These are phyloP conservation scores for Ceuthmochares aereus DNA, from an alignment of 2,113 vertebrate genomes.

Conservation along the genomic window DNA sequence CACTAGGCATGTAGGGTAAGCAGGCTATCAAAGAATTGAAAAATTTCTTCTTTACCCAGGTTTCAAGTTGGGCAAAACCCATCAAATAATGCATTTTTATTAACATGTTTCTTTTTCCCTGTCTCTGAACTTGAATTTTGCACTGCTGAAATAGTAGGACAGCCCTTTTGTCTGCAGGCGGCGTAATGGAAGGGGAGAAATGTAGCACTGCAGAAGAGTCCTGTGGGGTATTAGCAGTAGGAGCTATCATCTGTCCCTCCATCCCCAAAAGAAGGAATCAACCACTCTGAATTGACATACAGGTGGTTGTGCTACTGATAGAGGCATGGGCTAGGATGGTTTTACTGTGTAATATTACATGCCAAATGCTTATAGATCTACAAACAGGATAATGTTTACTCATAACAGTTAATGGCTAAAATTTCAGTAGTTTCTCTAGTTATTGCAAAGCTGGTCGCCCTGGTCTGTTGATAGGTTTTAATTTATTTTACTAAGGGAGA, in stretches of 20 bases:
- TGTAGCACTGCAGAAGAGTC: not conserved
- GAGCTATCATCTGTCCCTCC: not conserved
- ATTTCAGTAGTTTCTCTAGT: not conserved
- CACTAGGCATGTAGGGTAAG: not conserved
- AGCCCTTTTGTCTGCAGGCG: not conserved
- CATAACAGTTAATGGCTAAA: not conserved
- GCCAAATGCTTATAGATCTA: not conserved
- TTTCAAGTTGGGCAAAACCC: not conserved
- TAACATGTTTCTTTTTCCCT: not conserved
- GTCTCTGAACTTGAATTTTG: not conserved
- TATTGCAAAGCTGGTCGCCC: not conserved
- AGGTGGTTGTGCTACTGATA: not conserved
- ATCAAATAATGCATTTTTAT: not conserved
- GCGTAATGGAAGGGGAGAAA: not conserved
- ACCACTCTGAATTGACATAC: not conserved
- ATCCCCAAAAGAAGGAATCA: not conserved
- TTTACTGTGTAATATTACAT: not conserved
- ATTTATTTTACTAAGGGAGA: not conserved
- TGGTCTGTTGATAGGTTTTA: not conserved
- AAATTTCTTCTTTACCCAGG: not conserved
- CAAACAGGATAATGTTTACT: not conserved
- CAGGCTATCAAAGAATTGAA: not conserved
- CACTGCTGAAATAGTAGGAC: not conserved
- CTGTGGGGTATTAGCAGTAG: not conserved
- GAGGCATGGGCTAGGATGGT: not conserved